phyloP scores from a whole-genome alignment of 2,797 vertebrate genomes.

The Spatula versicolor region DNA sequence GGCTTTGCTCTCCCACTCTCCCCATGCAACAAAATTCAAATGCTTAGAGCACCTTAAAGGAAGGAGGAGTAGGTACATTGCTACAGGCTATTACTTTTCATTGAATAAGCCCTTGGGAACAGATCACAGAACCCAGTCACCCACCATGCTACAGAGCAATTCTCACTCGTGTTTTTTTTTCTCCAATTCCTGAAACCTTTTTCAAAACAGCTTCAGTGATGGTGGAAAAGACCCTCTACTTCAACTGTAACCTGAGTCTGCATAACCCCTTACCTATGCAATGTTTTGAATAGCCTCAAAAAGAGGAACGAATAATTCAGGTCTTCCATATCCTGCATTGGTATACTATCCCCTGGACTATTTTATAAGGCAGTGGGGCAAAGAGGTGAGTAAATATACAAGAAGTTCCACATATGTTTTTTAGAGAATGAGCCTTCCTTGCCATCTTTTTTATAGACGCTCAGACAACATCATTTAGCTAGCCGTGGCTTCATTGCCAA shows the following conservation, averaged over 20 bases:
- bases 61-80: neutral
- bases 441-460: neutral
- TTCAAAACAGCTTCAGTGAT: neutral
- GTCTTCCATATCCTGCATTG: neutral
- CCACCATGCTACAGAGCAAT: neutral
- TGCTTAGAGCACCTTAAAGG: too few species aligned
- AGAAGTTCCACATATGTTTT: neutral
- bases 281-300: neutral
- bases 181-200: neutral
- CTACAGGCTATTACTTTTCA: neutral
- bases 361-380: neutral
- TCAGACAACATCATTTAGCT: neutral
- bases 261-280: neutral
- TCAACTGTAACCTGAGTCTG: neutral
- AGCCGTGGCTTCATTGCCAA: neutral
- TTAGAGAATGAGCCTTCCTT: neutral
- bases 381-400: neutral
- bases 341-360: neutral
- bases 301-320: conserved; percentile 12
- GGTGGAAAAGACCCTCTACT: neutral
- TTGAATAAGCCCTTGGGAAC: neutral
- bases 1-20: neutral
- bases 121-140: neutral
- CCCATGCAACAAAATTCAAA: neutral
- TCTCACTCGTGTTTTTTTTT: neutral